Evolutionary conservation across 2,888 invertebrate genomes (phyloP), one percentile per base, ranked within the genome.

Genomic region (Sinotaia quadrata): DNA sequence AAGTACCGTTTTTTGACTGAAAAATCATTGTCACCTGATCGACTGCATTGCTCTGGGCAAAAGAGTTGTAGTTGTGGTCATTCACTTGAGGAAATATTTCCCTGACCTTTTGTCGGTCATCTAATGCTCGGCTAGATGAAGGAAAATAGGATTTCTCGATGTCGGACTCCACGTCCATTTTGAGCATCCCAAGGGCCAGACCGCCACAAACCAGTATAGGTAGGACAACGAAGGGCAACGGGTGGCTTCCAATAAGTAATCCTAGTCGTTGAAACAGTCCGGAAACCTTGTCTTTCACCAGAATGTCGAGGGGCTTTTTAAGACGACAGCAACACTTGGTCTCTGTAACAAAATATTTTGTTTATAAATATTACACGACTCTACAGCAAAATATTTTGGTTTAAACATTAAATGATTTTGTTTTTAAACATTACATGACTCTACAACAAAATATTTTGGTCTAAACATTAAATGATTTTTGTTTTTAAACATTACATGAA

Each of bases 81-180:
- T 63, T 65, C 37, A 57, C 36, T 47, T 75, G 71, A 4, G 71
- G 69, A 31, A 75, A 75, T 12, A 61, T 67, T 33, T 65, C 60
- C 36, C 57, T 36, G 7, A 69, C 62, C 2, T 29, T n/a, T 12
- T 59, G 33, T 34, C 77, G 57, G 49, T 81, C 78, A n/a, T 57
- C 15, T 31, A 70, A 58, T n/a, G 81, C 77, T 8, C 73, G 68
- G 60, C 77, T 76, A 59, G 70, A 58, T 52, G 52, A 63, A 37
- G 67, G 81, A 66, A 27, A 68, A 71, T 69, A 78, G 68, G 65
- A 69, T 58, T 49, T 68, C 67, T 31, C 67, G 10, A 67, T 1
- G 44, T 60, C 41, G 4, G 41, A 41, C 21, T 67, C 67, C 10
- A 34, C 31, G 33, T 67, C 60, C 29, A 59, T 4, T 12, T 31